Base-by-base conservation (phyloP, 2,888 invertebrate genomes). In the Apodemia mormo region DNA sequence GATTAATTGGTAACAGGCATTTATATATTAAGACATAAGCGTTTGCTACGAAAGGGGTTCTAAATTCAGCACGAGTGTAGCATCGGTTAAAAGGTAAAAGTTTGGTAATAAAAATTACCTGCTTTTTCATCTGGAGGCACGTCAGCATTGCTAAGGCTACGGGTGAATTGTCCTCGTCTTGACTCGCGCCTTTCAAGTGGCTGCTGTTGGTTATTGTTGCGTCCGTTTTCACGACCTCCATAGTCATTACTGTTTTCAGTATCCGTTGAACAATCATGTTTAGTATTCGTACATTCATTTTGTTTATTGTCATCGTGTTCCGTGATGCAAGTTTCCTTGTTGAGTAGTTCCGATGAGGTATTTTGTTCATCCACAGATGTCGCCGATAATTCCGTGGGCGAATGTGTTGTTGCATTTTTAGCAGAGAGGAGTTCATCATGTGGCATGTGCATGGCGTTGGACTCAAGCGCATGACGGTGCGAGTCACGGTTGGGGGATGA, bases 71-170 rank as follows among this genome's bases (percentile, higher is more conserved):
- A 8, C 40, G 40, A 40, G 40, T 40, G 7, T 7, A 40, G 40
- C 40, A 40, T 40, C 8, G 40, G 7, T 8, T 5, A 40, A 40
- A 40, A 40, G 7, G 8, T 7, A 40, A 8, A 40, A 40, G 8
- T 40, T 1, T 10, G 12, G 12, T 45, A 45, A 45, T 45, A 45
- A 45, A 40, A 9, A 9, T 45, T 87, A 93, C 93, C 93, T 86
- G 89, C 96, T 95, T 97, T 97, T 86, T 98, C 97, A 81, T 97
- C 97, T 10, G 96, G 95, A 52, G 97, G 45, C 12, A 45, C 96
- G 82, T 97, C 97, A 33, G 96, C 95, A 86, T 96, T 97, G 80
- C 96, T 97, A 76, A 97, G 94, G 89, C 97, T 97, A 79, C 97
- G 94, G 70, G 96, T 96, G 83, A 97, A 97, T 82, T 89, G 95